Percentiles rank a stretch among this genome's conserved stretches.
These are phyloP conservation scores for Metopolophium dirhodum DNA, from an alignment of 1,140 invertebrate species.

Conservation along the genomic window DNA sequence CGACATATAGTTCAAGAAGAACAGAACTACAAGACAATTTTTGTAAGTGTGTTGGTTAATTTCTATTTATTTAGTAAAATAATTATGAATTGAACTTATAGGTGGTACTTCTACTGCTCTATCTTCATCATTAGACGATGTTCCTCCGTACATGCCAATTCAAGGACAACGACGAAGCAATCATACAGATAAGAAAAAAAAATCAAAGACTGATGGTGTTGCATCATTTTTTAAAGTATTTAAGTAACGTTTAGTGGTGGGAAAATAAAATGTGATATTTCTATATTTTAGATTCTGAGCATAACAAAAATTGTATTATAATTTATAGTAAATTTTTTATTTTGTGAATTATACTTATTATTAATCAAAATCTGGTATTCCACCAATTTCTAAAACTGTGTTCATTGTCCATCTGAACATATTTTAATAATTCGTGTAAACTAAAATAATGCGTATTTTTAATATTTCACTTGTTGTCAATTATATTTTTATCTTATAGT, in stretches of 20 bases:
- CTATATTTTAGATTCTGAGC: background rate
- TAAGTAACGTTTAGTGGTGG: background rate
- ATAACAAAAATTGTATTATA: background rate
- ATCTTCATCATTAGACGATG: constrained; percentile 58
- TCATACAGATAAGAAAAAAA: constrained; percentile 63
- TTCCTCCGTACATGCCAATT: constrained; percentile 79
- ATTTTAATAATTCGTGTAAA: background rate
- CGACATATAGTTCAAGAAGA: constrained; percentile 65
- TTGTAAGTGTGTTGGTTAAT: background rate
- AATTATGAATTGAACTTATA: background rate
- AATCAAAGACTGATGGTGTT: constrained; percentile 60
- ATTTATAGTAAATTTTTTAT: background rate
- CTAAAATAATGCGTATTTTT: background rate
- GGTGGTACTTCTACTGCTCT: constrained; percentile 8
- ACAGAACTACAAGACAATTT: constrained; percentile 15
- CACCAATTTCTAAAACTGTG: constrained; percentile 42
- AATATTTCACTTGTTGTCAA: background rate
- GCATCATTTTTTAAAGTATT: constrained; percentile 55
- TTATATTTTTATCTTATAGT: background rate
- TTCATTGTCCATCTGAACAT: background rate
- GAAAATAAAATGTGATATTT: constrained; percentile 34
- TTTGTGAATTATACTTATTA: background rate
- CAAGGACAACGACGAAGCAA: constrained; percentile 74
- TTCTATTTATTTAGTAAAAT: background rate
- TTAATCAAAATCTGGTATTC: constrained; percentile 56